Percentiles rank a stretch among this genome's conserved stretches.
Evolutionary conservation across 2,113 vertebrate species (phyloP).

Genomic region (Silurus meridionalis): DNA sequence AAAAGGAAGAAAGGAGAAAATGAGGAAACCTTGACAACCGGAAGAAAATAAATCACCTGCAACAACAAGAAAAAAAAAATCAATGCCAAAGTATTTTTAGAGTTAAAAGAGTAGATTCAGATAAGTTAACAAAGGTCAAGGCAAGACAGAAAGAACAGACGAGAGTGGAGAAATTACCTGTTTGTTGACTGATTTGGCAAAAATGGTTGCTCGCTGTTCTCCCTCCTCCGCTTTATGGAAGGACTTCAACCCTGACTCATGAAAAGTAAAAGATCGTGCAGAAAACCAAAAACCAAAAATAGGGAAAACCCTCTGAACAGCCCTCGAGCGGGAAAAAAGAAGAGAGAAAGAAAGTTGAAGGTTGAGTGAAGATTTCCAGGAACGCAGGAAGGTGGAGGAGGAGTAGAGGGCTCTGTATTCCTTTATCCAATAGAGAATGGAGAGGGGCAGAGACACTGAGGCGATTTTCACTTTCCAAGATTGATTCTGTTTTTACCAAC

Average conservation of each 20-base stretch:
- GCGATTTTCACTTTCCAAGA: conserved; percentile 78
- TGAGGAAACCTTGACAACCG: neutral
- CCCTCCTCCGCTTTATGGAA: conserved; percentile 42
- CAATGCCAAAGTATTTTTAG: neutral
- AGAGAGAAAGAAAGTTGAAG: conserved; percentile 28
- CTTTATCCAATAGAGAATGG: conserved; percentile 68
- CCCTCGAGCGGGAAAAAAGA: conserved; percentile 16
- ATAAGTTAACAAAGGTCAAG: conserved; percentile 12
- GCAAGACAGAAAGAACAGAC: neutral
- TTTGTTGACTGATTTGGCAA: conserved; percentile 50
- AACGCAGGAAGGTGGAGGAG: conserved; percentile 57
- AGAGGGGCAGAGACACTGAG: conserved; percentile 69
- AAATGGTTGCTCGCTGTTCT: conserved; percentile 53
- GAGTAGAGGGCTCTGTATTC: conserved; percentile 60
- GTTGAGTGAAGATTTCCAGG: conserved; percentile 65
- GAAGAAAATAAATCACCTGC: conserved; percentile 15
- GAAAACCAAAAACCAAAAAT: conserved; percentile 6
- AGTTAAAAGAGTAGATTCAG: neutral
- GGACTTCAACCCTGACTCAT: conserved; percentile 60
- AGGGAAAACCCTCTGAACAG: conserved; percentile 20
- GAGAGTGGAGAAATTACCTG: conserved; percentile 64
- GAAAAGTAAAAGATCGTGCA: conserved; percentile 18
- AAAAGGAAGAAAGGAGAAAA: neutral
- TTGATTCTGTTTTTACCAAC: conserved; percentile 70
- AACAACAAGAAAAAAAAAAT: neutral